These are phyloP conservation scores for Coregonus suidteri DNA, from an alignment of 2,797 vertebrate species.

Conservation along the genomic window DNA sequence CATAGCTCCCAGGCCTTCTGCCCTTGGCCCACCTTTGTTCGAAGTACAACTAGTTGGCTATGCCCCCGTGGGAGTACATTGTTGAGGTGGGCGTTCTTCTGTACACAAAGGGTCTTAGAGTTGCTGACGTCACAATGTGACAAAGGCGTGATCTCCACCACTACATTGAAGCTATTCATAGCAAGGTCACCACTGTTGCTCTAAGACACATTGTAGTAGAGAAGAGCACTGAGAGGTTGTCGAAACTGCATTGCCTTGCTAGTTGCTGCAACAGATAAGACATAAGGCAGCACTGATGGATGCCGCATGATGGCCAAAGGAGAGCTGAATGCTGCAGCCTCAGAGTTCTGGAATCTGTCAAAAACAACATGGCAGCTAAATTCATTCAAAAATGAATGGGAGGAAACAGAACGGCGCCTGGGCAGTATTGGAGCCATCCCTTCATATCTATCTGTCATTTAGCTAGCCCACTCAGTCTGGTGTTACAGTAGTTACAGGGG, in stretches of 20 bases:
- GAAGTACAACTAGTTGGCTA: conserved; percentile 5
- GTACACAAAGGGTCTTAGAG: background rate
- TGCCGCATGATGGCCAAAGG: background rate
- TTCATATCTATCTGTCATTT: background rate
- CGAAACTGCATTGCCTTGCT: background rate
- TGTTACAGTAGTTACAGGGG: background rate
- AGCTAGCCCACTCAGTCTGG: background rate
- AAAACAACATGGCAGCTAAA: too few relatives aligned
- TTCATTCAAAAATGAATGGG: background rate
- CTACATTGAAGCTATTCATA: conserved; percentile 3
- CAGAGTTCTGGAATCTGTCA: too few relatives aligned
- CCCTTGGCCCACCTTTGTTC: conserved; percentile 17
- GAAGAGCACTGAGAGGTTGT: conserved; percentile 31
- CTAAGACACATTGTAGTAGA: conserved; percentile 4
- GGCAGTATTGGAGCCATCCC: background rate
- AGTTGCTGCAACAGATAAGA: background rate
- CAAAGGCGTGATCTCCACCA: background rate
- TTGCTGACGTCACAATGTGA: background rate
- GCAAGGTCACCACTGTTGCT: background rate
- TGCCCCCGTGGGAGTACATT: background rate
- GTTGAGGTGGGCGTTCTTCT: background rate
- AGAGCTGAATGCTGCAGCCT: background rate
- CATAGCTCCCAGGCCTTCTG: conserved; percentile 4
- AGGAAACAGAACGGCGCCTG: background rate
- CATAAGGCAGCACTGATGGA: background rate